Evolutionary conservation across 2,797 vertebrate species (phyloP).

Genomic region (Enteromius radiatus): DNA sequence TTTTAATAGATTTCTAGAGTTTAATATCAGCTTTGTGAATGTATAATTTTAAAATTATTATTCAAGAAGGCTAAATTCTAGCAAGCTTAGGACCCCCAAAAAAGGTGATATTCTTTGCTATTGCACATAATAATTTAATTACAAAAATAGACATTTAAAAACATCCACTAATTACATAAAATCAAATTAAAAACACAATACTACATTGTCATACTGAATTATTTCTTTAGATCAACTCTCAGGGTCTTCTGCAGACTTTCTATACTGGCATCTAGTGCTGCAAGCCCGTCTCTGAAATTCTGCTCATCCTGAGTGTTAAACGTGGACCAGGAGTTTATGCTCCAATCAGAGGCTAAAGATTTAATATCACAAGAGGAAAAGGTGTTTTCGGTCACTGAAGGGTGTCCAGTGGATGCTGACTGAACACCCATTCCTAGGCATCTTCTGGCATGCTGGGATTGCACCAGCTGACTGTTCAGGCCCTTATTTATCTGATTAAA

Average conservation of each 20-base stretch:
- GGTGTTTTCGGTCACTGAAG: constrained; percentile 60
- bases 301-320: constrained; percentile 89
- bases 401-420: constrained; percentile 27
- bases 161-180: neutral
- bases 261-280: constrained; percentile 91
- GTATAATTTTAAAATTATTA: neutral
- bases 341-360: constrained; percentile 81
- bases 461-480: neutral
- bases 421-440: neutral
- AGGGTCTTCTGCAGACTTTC: constrained; percentile 87
- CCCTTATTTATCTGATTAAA: constrained; percentile 27
- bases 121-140: constrained; percentile 16
- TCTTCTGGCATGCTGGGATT: neutral
- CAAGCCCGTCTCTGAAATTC: constrained; percentile 87
- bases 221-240: constrained; percentile 76
- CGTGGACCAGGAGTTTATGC: constrained; percentile 81
- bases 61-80: neutral
- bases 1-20: neutral
- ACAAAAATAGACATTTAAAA: constrained; percentile 23
- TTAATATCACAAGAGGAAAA: constrained; percentile 73
- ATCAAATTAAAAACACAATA: constrained; percentile 12
- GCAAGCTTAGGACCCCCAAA: neutral
- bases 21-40: neutral
- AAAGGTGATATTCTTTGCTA: neutral
- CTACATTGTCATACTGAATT: constrained; percentile 49